Conservation (phyloP, 2,797 vertebrate species). For the Peromyscus melanophrys region DNA sequence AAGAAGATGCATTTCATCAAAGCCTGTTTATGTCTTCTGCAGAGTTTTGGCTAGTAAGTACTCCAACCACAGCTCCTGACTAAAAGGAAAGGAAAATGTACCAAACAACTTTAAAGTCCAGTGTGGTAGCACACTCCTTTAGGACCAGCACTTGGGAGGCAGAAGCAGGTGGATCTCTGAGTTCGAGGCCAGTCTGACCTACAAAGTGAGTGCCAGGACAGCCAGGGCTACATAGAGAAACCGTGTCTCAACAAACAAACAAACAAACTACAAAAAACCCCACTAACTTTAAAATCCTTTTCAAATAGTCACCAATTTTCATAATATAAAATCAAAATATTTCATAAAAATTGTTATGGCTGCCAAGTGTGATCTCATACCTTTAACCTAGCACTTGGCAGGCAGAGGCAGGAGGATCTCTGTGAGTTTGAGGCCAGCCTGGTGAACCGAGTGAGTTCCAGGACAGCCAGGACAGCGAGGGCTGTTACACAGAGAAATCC, state of each 20-base stretch:
- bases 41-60: neutral
- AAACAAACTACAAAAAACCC: neutral
- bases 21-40: neutral
- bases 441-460: neutral
- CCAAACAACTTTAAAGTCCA: neutral
- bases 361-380: neutral
- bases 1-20: neutral
- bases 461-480: neutral
- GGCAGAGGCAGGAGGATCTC: neutral
- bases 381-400: neutral
- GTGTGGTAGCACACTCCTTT: neutral
- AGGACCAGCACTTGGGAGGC: no score
- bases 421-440: neutral
- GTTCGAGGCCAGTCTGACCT: neutral
- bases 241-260: neutral
- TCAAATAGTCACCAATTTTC: slow-evolving; percentile 14
- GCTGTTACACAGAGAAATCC: neutral
- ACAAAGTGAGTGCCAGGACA: neutral
- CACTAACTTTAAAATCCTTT: neutral
- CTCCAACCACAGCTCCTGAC: slow-evolving; percentile 7
- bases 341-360: slow-evolving; percentile 3
- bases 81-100: slow-evolving; percentile 45
- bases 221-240: neutral
- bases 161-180: neutral
- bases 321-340: neutral